phyloP scores from a whole-genome alignment of 2,113 vertebrate species.

The Hemiscyllium ocellatum region DNA sequence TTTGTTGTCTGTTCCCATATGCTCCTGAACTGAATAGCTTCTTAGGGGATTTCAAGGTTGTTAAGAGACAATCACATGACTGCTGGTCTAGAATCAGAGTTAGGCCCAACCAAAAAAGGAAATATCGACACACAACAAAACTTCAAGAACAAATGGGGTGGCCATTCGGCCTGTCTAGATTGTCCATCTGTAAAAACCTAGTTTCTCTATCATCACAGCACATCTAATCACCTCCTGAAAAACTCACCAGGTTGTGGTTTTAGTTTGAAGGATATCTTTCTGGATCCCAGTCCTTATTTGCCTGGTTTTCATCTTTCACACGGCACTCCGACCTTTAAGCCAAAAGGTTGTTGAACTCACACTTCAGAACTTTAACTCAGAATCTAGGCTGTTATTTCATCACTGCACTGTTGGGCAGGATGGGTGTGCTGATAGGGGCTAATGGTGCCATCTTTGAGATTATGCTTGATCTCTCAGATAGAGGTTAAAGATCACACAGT shows the following conservation, averaged over 20 bases:
- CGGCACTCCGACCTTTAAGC: not conserved
- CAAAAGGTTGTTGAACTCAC: not conserved
- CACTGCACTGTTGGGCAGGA: not conserved
- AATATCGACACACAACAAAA: no score
- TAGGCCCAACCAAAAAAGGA: no score
- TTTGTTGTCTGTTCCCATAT: no score
- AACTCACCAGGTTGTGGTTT: not conserved
- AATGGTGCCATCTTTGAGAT: not conserved
- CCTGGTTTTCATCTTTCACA: not conserved
- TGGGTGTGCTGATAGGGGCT: no score
- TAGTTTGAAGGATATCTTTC: not conserved
- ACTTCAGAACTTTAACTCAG: not conserved
- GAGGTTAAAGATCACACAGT: not conserved
- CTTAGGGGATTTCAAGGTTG: no score
- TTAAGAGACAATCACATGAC: no score
- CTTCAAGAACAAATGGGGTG: no score
- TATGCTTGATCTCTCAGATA: not conserved
- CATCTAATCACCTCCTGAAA: not conserved
- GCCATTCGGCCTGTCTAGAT: no score
- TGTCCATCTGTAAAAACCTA: no score
- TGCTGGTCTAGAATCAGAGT: no score
- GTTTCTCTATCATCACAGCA: no score
- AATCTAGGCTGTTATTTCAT: not conserved
- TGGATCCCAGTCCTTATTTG: not conserved
- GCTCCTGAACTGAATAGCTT: no score